phyloP scores from a whole-genome alignment of 2,113 vertebrate genomes.

The Chaetura pelagica region DNA sequence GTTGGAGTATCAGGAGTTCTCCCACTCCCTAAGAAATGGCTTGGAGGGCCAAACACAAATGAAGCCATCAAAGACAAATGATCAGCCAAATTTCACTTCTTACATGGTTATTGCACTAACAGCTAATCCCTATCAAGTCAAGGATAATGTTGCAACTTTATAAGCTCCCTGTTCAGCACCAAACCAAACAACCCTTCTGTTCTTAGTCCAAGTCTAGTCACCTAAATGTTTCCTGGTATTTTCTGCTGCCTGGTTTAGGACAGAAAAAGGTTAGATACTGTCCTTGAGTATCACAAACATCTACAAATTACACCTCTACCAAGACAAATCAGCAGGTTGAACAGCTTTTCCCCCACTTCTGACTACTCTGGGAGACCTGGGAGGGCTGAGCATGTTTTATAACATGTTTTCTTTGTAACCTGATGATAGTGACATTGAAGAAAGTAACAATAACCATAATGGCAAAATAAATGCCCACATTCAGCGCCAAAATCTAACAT shows the following conservation, averaged over 20 bases:
- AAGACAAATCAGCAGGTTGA: background rate
- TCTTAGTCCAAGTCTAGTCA: background rate
- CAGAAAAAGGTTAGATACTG: background rate
- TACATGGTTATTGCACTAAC: conserved; percentile 3
- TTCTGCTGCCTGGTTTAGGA: background rate
- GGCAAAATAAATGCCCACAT: background rate
- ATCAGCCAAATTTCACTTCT: conserved; percentile 38
- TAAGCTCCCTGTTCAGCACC: background rate
- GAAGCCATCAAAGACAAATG: conserved; percentile 47
- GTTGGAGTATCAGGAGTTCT: conserved; percentile 5
- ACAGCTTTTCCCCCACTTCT: background rate
- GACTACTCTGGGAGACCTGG: background rate
- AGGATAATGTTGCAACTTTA: background rate
- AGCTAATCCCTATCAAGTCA: background rate
- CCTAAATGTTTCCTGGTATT: background rate
- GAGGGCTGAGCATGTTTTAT: background rate
- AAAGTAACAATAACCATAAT: background rate
- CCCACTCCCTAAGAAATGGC: conserved; percentile 28
- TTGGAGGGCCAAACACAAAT: conserved; percentile 35
- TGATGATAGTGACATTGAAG: background rate
- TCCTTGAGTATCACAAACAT: background rate
- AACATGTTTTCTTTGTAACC: background rate
- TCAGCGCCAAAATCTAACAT: background rate
- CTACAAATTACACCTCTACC: background rate
- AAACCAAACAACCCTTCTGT: background rate